Base-by-base conservation (phyloP, 1,140 invertebrate species). In the Atta texana region DNA sequence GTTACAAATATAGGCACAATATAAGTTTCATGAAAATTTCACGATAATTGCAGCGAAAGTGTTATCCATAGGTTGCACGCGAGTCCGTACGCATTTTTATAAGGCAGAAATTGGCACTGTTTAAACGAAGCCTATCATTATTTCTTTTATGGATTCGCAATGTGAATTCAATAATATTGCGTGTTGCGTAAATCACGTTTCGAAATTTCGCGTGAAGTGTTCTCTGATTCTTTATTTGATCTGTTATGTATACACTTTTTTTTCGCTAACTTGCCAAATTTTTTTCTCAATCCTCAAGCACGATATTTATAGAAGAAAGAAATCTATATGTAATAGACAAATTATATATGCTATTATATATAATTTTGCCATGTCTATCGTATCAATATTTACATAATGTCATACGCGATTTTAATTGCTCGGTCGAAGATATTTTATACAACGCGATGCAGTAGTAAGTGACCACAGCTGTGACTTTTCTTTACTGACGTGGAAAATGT, bases 21-120 rank as follows among this genome's bases (percentile, higher is more conserved):
- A 28, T 61, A 81, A 81, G 51, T 81, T 69, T 55, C 77, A 57
- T 31, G 31, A 81, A 81, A 81, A 81, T 69, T 81, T 81, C 77
- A 81, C 77, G 49, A 81, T 81, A 81, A 81, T 81, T 81, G 31
- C 31, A 24, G 63, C 77, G 77, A 81, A 71, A 81, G 64, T 69
- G 64, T 81, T 81, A 81, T 55, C 28, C 18, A 34, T 57, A 53
- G 44, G 28, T 16, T 53, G 77, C 77, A 53, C 28, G 63, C 44
- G 51, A 68, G n/a, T 18, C 64, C 21, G 31, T 7, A 28, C 16
- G 61, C 18, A 78, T 66, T 66, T 66, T 78, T 78, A 18, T 66
- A n/a, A 49, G 21, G 6, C 49, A 71, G 49, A 81, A 81, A 81
- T 71, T 69, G 51, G 21, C 10, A 14, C 8, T 81, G 10, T 55